Evolutionary conservation across 2,113 vertebrate species (phyloP).

Genomic region (Peucedramus taeniatus): DNA sequence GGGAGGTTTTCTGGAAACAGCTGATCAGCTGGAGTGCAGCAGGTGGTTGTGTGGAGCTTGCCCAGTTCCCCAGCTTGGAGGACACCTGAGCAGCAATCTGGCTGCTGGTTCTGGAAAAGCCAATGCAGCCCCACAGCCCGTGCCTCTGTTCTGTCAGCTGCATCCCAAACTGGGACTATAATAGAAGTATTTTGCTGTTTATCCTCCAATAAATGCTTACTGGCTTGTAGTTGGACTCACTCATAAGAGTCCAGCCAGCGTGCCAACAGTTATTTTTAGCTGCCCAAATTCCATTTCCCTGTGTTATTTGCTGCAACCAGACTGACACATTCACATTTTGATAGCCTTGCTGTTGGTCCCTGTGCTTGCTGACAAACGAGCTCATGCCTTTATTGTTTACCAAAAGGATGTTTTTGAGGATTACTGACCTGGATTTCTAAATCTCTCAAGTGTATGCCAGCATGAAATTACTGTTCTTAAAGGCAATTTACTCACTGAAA

Average conservation of each 20-base stretch:
- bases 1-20: background rate
- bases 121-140: fast-evolving
- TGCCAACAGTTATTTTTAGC: background rate
- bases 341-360: background rate
- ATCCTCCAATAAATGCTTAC: background rate
- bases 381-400: background rate
- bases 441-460: background rate
- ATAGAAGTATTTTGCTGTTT: background rate
- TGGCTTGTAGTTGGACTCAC: background rate
- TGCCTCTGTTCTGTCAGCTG: background rate
- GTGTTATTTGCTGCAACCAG: background rate
- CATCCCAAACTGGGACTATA: background rate
- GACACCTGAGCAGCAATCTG: background rate
- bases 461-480: constrained; percentile 15
- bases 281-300: background rate
- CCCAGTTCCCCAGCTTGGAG: background rate
- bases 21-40: fast-evolving
- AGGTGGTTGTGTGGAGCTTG: background rate
- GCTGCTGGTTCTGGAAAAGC: background rate
- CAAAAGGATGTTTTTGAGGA: background rate
- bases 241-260: background rate
- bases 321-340: background rate
- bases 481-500: background rate
- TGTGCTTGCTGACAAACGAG: background rate
- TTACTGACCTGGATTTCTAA: constrained; percentile 4